These are phyloP conservation scores for Heliconius cydno DNA, from an alignment of 2,888 invertebrate species.

Conservation along the genomic window DNA sequence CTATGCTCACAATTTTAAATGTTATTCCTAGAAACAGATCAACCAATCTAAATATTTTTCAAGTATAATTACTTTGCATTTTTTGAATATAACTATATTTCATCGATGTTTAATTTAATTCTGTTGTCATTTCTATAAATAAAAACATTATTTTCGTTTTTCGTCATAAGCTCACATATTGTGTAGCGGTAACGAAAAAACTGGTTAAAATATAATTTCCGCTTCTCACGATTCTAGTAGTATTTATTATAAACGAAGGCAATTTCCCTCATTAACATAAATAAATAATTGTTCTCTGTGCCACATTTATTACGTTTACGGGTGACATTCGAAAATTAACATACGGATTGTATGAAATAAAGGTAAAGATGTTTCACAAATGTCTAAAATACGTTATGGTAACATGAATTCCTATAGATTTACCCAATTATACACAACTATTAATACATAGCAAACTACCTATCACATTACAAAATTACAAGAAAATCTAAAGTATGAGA, in stretches of 20 bases:
- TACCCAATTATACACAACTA: neutral
- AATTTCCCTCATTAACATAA: slow-evolving; percentile 37
- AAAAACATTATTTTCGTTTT: neutral
- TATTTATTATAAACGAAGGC: slow-evolving; percentile 29
- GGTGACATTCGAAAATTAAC: slow-evolving; percentile 21
- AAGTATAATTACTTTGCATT: neutral
- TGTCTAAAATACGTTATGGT: neutral
- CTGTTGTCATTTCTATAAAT: neutral
- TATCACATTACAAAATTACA: neutral
- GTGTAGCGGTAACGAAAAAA: slow-evolving; percentile 12
- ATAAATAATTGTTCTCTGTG: slow-evolving; percentile 28
- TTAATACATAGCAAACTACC: neutral
- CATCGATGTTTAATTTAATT: neutral
- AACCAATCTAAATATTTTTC: neutral
- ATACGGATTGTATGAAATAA: slow-evolving; percentile 8
- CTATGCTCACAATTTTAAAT: neutral
- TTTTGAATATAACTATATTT: neutral
- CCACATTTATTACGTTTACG: slow-evolving; percentile 24
- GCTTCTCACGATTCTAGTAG: slow-evolving; percentile 29
- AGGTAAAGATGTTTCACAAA: neutral
- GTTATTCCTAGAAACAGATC: slow-evolving; percentile 10
- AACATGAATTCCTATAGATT: neutral
- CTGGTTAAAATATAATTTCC: slow-evolving; percentile 27
- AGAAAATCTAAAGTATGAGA: slow-evolving; percentile 2
- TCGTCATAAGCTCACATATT: slow-evolving; percentile 22